Percentiles rank a stretch among this genome's conserved stretches.
Evolutionary conservation across 2,113 vertebrate species (phyloP).

Genomic region (Corythaixoides concolor): DNA sequence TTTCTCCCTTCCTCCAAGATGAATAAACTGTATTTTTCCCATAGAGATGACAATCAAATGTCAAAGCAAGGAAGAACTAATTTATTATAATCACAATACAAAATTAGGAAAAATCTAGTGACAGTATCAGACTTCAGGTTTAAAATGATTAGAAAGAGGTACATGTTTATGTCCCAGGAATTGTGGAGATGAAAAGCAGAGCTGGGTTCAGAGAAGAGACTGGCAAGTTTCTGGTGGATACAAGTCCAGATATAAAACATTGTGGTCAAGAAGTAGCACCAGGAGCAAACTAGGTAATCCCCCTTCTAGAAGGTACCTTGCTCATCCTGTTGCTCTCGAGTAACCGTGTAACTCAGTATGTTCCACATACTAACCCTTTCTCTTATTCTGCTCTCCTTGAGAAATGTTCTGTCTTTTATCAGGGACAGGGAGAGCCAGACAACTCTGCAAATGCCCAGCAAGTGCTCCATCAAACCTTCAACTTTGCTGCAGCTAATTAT

Average conservation of each 20-base stretch:
- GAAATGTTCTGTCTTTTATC: not conserved
- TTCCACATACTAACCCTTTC: not conserved
- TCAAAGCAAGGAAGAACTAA: not conserved
- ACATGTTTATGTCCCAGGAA: not conserved
- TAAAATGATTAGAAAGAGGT: not conserved
- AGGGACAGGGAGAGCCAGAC: not conserved
- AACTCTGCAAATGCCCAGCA: not conserved
- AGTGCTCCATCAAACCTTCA: conserved; percentile 8
- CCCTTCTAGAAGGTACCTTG: not conserved
- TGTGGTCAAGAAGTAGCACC: not conserved
- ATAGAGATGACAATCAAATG: not conserved
- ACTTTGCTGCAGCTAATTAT: conserved; percentile 8
- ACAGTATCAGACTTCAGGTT: not conserved
- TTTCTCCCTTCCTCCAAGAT: not conserved
- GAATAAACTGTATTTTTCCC: not conserved
- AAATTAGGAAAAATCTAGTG: not conserved
- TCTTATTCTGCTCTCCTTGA: not conserved
- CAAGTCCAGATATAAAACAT: not conserved
- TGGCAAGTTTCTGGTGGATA: not conserved
- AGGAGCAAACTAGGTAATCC: not conserved
- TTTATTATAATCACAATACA: not conserved
- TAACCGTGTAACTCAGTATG: not conserved
- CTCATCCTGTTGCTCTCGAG: not conserved
- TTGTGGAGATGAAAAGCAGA: not conserved
- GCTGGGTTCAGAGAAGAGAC: not conserved